phyloP scores from a whole-genome alignment of 2,888 invertebrate genomes.

The Clitarchus hookeri region DNA sequence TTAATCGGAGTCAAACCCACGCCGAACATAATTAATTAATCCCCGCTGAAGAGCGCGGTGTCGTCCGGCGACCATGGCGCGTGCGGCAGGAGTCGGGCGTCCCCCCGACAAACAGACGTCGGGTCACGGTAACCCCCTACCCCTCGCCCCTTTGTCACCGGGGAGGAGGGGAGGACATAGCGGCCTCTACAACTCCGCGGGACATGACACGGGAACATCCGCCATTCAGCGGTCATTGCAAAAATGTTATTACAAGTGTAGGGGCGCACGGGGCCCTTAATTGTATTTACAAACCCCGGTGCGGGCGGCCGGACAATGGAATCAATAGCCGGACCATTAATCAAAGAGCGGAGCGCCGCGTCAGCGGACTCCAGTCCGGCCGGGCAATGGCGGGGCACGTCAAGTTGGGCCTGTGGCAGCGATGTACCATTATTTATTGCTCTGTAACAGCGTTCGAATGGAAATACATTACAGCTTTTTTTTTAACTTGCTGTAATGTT shows the following conservation, averaged over 20 bases:
- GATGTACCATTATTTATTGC: too few relatives aligned
- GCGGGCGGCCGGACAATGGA: slow-evolving; percentile 20
- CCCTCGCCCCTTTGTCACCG: background rate
- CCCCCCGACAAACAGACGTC: background rate
- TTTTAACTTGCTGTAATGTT: too few relatives aligned
- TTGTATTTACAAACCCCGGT: slow-evolving; percentile 16
- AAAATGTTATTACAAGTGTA: slow-evolving; percentile 24
- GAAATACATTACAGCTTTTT: too few relatives aligned
- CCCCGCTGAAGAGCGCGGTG: background rate
- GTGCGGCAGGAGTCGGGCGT: too few relatives aligned
- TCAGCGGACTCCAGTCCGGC: background rate
- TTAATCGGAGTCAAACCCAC: background rate
- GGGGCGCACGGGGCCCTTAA: background rate
- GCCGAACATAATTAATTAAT: background rate
- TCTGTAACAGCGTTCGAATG: too few relatives aligned
- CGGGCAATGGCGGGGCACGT: background rate
- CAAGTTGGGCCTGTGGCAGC: background rate
- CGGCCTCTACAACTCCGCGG: background rate
- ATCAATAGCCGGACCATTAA: slow-evolving; percentile 22
- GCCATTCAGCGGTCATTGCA: slow-evolving; percentile 12
- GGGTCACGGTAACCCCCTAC: background rate
- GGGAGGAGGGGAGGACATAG: too few relatives aligned
- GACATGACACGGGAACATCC: slow-evolving; percentile 21
- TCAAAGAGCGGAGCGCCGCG: slow-evolving; percentile 1
- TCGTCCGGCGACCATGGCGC: background rate